phyloP scores from a whole-genome alignment of 2,113 vertebrate genomes.

The Misgurnus anguillicaudatus region DNA sequence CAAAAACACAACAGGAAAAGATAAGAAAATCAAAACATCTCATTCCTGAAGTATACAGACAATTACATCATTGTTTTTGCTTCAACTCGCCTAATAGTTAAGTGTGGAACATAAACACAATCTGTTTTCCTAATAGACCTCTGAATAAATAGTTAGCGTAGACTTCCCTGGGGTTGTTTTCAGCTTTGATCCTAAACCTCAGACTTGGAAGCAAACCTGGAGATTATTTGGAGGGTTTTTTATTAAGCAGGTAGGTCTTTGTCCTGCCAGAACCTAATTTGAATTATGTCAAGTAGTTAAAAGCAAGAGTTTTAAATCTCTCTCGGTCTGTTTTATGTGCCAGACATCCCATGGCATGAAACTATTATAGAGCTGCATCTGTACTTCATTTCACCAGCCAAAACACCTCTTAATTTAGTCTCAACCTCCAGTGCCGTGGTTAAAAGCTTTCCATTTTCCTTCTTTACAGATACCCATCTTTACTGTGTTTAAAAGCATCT shows the following conservation, averaged over 20 bases:
- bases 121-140: constrained; percentile 33
- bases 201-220: constrained; percentile 13
- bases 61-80: constrained; percentile 7
- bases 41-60: not conserved
- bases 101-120: constrained; percentile 18
- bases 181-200: constrained; percentile 34
- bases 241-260: constrained; percentile 16
- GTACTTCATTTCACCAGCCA: constrained; percentile 16
- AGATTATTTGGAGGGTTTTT: not conserved
- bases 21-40: not conserved
- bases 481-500: not conserved
- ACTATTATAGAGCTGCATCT: constrained; percentile 31
- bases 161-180: constrained; percentile 32
- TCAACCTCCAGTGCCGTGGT: not conserved
- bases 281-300: not conserved
- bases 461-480: constrained; percentile 15
- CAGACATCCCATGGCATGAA: constrained; percentile 2
- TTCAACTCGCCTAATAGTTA: not conserved
- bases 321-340: constrained; percentile 5
- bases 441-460: not conserved
- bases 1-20: not conserved
- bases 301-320: constrained; percentile 9
- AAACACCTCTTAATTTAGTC: constrained; percentile 7
- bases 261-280: not conserved
- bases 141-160: constrained; percentile 28